These are phyloP conservation scores for Corapipo altera DNA, from an alignment of 2,113 vertebrate species.

Conservation along the genomic window DNA sequence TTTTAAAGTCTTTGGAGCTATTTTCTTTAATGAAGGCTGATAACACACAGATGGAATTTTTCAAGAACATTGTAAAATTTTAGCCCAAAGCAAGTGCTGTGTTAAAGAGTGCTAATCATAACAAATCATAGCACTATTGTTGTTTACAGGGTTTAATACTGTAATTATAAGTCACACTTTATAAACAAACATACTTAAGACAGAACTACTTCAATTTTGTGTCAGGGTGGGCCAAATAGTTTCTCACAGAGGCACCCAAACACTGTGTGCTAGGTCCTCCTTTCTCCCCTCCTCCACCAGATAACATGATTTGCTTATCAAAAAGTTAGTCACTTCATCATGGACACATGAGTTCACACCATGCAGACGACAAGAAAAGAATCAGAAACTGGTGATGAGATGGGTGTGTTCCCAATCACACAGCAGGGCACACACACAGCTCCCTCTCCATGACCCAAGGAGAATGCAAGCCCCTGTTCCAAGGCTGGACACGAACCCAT, in stretches of 20 bases:
- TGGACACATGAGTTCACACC: not conserved
- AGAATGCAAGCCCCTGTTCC: not conserved
- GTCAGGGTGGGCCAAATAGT: not conserved
- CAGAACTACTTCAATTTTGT: not conserved
- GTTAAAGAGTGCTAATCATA: not conserved
- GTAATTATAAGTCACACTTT: not conserved
- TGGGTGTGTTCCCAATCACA: not conserved
- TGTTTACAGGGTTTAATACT: not conserved
- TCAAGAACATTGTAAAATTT: not conserved
- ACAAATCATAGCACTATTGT: not conserved
- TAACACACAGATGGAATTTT: not conserved
- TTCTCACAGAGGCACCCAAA: not conserved
- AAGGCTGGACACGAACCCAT: accelerated
- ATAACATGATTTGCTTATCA: not conserved
- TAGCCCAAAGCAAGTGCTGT: not conserved
- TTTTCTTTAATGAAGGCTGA: slow-evolving; percentile 11
- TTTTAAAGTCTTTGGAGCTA: not conserved
- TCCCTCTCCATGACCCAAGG: not conserved
- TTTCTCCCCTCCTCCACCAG: not conserved
- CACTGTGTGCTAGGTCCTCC: not conserved
- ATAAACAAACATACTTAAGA: not conserved
- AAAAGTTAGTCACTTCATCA: not conserved
- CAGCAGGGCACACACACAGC: accelerated
- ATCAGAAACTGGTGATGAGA: not conserved
- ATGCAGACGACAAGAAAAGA: not conserved